phyloP scores from a whole-genome alignment of 1,140 invertebrate genomes.

The Drepana arcuata region DNA sequence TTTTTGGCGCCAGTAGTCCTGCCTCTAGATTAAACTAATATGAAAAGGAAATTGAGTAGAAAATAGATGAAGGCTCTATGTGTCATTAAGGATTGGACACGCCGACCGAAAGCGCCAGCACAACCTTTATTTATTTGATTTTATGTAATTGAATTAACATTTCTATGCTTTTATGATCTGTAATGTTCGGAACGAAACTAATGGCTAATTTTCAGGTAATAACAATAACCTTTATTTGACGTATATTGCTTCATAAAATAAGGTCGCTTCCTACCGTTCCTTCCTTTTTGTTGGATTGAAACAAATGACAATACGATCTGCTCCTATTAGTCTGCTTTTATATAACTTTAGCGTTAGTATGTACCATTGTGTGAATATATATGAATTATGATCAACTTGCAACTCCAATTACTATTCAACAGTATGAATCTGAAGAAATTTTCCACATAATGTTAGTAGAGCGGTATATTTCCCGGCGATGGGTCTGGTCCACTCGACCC shows the following conservation, averaged over 20 bases:
- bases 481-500: conserved; percentile 34
- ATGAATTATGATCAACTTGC: too few relatives aligned
- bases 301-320: too few relatives aligned
- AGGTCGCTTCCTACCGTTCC: too few relatives aligned
- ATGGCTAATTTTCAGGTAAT: conserved; percentile 56
- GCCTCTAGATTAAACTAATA: conserved; percentile 70
- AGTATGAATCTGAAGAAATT: conserved; percentile 18
- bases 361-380: too few relatives aligned
- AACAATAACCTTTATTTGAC: conserved; percentile 53
- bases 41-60: conserved; percentile 71
- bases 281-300: too few relatives aligned
- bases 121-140: conserved; percentile 62
- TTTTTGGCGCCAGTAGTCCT: conserved; percentile 72
- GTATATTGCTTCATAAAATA: conserved; percentile 37
- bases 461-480: conserved; percentile 9
- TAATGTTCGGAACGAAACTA: conserved; percentile 55
- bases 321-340: too few relatives aligned
- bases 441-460: conserved; percentile 18
- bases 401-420: conserved; percentile 23
- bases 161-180: conserved; percentile 61
- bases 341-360: too few relatives aligned
- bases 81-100: conserved; percentile 68
- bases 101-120: conserved; percentile 39
- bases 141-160: conserved; percentile 65
- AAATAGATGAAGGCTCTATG: conserved; percentile 62